These are phyloP conservation scores for Suncus etruscus DNA, from an alignment of 2,113 vertebrate genomes.

Conservation along the genomic window DNA sequence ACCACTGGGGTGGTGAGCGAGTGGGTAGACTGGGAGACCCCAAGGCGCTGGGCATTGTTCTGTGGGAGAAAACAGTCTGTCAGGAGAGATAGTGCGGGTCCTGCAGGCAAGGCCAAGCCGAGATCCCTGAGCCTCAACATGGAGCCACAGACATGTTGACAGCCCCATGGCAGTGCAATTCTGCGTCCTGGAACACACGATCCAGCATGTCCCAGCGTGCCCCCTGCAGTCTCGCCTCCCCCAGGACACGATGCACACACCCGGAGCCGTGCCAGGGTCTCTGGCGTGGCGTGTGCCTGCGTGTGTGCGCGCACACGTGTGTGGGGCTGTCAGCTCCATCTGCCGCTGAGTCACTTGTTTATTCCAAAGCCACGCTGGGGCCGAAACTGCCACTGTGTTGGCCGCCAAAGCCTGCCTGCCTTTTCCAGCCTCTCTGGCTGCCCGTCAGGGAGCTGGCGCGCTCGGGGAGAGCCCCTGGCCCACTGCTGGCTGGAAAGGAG, in stretches of 20 bases:
- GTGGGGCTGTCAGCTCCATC: conserved; percentile 78
- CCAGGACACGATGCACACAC: neutral
- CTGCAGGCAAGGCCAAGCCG: no score
- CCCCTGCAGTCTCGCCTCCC: neutral
- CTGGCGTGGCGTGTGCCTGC: conserved; percentile 67
- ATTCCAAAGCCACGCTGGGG: conserved; percentile 77
- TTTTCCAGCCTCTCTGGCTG: conserved; percentile 80
- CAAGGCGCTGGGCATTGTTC: conserved; percentile 94
- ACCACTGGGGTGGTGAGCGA: conserved; percentile 89
- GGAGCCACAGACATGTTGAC: neutral
- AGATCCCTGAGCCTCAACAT: neutral
- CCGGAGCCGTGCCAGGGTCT: neutral
- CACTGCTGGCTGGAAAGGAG: conserved; percentile 33
- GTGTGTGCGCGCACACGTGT: conserved; percentile 68
- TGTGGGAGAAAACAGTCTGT: conserved; percentile 76
- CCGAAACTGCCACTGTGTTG: conserved; percentile 77
- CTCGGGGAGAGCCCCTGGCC: conserved; percentile 43
- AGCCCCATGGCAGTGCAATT: neutral
- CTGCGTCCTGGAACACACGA: neutral
- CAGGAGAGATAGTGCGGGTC: neutral
- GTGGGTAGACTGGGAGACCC: conserved; percentile 91
- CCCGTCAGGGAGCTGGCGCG: conserved; percentile 35
- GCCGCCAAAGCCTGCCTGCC: conserved; percentile 78
- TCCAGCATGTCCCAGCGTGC: neutral
- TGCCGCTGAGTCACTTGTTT: conserved; percentile 84